A percentile compares a stretch with the other conserved stretches of the same genome.
Evolutionary conservation across 2,113 vertebrate species (phyloP).

Genomic region (Nothobranchius furzeri): DNA sequence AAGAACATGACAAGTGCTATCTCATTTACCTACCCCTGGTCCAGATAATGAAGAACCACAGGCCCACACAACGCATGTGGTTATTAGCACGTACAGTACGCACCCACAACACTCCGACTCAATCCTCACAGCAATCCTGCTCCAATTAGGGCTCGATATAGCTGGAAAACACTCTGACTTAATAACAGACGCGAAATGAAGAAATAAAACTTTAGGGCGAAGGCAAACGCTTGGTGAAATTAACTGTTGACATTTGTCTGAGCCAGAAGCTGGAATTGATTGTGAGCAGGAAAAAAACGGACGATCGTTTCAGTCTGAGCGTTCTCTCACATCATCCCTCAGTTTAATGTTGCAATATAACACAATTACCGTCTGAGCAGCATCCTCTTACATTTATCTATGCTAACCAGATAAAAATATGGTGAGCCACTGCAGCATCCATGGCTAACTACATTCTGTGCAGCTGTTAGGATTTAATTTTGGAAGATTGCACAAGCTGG

Average conservation of each 20-base stretch:
- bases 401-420: slow-evolving; percentile 5
- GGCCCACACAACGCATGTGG: slow-evolving; percentile 20
- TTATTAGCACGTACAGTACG: not conserved
- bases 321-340: not conserved
- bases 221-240: slow-evolving; percentile 14
- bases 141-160: slow-evolving; percentile 44
- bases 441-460: not conserved
- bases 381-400: slow-evolving; percentile 3
- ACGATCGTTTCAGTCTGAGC: slow-evolving; percentile 3
- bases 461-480: slow-evolving; percentile 8
- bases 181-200: slow-evolving; percentile 34
- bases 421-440: not conserved
- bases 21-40: slow-evolving; percentile 68
- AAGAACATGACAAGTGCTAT: slow-evolving; percentile 53
- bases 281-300: slow-evolving; percentile 18
- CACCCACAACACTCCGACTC: not conserved
- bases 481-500: not conserved
- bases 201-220: slow-evolving; percentile 7
- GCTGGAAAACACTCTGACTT: slow-evolving; percentile 25
- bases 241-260: slow-evolving; percentile 42
- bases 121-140: slow-evolving; percentile 5
- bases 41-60: slow-evolving; percentile 62
- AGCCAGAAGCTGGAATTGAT: slow-evolving; percentile 33
- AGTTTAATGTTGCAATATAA: slow-evolving; percentile 5
- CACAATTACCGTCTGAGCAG: not conserved